phyloP scores from a whole-genome alignment of 2,113 vertebrate species.

The Pogona vitticeps region DNA sequence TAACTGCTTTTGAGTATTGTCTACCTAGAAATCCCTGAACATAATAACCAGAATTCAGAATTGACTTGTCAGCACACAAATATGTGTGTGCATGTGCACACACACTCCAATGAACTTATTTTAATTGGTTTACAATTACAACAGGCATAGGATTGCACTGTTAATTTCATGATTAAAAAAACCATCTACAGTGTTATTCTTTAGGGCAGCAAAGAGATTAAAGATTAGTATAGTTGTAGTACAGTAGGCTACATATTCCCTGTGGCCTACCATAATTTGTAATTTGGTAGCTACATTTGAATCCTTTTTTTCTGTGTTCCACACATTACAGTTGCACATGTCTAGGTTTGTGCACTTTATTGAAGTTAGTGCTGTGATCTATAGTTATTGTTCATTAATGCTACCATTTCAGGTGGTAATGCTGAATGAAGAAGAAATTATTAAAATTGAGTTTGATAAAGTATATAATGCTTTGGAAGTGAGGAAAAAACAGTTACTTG shows the following conservation, averaged over 20 bases:
- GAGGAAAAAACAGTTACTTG: slow-evolving; percentile 65
- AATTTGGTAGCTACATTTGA: not conserved
- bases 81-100: not conserved
- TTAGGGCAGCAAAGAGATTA: no score
- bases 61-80: not conserved
- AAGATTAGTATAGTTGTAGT: no score
- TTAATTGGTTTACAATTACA: no score
- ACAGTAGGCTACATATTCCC: no score
- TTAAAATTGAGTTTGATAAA: slow-evolving; percentile 63
- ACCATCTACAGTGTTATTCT: no score
- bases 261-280: not conserved
- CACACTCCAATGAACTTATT: no score
- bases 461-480: slow-evolving; percentile 64
- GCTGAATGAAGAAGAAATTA: slow-evolving; percentile 57
- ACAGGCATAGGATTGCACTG: no score
- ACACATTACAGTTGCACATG: not conserved
- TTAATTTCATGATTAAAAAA: no score
- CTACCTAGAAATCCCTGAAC: no score
- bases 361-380: not conserved
- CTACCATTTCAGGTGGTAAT: slow-evolving; percentile 47
- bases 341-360: not conserved
- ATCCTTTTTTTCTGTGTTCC: not conserved
- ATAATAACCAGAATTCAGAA: not conserved
- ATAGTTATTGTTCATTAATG: not conserved
- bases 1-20: not conserved